Conservation (phyloP, 1,140 invertebrate species). For the Eupristina koningsbergeri region DNA sequence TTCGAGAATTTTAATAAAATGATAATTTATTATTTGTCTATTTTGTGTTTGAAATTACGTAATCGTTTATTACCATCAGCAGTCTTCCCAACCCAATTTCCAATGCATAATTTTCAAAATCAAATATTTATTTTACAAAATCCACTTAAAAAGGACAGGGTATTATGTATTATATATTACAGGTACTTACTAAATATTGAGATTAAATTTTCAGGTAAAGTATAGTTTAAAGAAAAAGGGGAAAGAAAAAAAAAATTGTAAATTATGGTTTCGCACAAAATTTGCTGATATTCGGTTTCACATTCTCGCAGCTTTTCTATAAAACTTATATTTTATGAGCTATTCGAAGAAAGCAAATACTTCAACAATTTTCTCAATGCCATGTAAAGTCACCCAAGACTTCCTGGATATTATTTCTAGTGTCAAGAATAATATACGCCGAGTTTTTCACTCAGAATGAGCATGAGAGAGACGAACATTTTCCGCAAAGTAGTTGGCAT, state of each 20-base stretch:
- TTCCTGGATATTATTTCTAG: constrained; percentile 9
- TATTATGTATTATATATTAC: not conserved
- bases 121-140: not conserved
- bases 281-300: not conserved
- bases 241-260: not conserved
- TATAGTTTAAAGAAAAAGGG: not conserved
- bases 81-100: not conserved
- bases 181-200: no score
- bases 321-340: not conserved
- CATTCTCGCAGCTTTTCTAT: not conserved
- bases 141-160: not conserved
- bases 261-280: not conserved
- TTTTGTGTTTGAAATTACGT: not conserved
- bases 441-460: not conserved
- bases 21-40: not conserved
- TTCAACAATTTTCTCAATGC: not conserved
- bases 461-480: not conserved
- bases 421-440: constrained; percentile 9
- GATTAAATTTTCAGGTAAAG: not conserved
- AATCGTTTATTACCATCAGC: no score
- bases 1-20: not conserved
- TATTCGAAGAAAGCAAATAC: constrained; percentile 1
- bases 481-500: not conserved
- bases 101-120: not conserved
- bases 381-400: not conserved